phyloP scores from a whole-genome alignment of 2,113 vertebrate species.

The Anser cygnoides region DNA sequence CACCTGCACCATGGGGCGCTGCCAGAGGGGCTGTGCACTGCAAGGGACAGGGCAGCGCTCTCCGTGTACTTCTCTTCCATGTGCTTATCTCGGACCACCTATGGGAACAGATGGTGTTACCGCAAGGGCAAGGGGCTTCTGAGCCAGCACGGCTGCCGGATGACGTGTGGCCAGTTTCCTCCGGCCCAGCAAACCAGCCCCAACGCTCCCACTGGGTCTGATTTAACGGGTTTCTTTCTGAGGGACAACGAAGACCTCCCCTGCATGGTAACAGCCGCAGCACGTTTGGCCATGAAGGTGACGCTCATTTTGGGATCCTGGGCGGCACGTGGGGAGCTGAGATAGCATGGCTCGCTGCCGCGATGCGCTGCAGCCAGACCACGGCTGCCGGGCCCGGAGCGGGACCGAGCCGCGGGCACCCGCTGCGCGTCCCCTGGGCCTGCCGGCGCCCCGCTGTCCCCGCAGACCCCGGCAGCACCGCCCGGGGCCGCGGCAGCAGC shows the following conservation, averaged over 20 bases:
- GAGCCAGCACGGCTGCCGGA: background rate
- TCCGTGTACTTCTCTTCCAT: background rate
- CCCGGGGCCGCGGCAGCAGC: too few relatives aligned
- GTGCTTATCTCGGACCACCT: background rate
- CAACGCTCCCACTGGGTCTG: background rate
- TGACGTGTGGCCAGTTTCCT: background rate
- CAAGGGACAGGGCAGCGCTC: background rate
- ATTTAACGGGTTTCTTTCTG: accelerated
- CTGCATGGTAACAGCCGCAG: background rate
- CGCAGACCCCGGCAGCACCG: too few relatives aligned
- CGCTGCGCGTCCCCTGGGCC: too few relatives aligned
- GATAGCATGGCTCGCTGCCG: too few relatives aligned
- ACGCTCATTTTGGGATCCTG: too few relatives aligned
- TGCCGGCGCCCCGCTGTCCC: too few relatives aligned
- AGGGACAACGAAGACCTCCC: accelerated
- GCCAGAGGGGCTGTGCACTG: too few relatives aligned
- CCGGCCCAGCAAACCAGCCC: background rate
- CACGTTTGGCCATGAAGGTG: background rate
- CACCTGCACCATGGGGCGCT: too few relatives aligned
- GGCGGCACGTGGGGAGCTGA: too few relatives aligned
- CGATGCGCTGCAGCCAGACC: too few relatives aligned
- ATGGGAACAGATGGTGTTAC: background rate
- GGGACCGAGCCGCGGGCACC: too few relatives aligned
- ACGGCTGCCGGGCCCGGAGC: too few relatives aligned
- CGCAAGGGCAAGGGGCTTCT: background rate